These are phyloP conservation scores for Cyrtonyx montezumae DNA, from an alignment of 2,113 vertebrate species.

Conservation along the genomic window DNA sequence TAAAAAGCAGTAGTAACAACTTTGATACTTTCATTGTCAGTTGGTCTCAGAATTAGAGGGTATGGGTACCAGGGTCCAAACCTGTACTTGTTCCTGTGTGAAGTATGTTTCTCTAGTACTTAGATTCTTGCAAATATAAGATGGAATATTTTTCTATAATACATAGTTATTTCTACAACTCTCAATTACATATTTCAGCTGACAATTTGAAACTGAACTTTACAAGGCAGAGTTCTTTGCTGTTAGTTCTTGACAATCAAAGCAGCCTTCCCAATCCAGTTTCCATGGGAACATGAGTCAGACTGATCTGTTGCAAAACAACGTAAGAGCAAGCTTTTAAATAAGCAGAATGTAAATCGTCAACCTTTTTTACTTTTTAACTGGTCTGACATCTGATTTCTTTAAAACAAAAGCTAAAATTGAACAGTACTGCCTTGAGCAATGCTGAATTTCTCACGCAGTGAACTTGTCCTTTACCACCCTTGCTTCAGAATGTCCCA, in stretches of 20 bases:
- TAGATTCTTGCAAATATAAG: not conserved
- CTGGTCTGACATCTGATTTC: slow-evolving; percentile 45
- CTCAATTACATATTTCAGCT: not conserved
- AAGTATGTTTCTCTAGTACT: not conserved
- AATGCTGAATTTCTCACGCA: not conserved
- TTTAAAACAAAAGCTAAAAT: slow-evolving; percentile 26
- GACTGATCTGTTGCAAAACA: slow-evolving; percentile 33
- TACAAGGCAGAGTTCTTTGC: slow-evolving; percentile 7
- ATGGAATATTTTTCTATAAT: not conserved
- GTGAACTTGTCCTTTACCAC: not conserved
- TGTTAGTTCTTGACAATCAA: slow-evolving; percentile 29
- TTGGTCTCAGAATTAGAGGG: not conserved
- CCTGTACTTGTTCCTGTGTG: not conserved
- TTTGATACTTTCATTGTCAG: not conserved
- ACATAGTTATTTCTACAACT: not conserved
- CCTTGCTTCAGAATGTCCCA: not conserved
- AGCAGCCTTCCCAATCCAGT: slow-evolving; percentile 48
- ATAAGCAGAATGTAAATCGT: slow-evolving; percentile 61
- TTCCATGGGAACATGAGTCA: slow-evolving; percentile 70
- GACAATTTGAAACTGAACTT: slow-evolving; percentile 27
- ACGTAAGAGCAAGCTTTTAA: slow-evolving; percentile 56
- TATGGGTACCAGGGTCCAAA: not conserved
- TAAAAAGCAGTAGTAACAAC: not conserved
- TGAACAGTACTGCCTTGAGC: not conserved
- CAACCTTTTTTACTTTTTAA: not conserved